Conservation (phyloP, 1,140 invertebrate species). For the Diachasmimorpha longicaudata region DNA sequence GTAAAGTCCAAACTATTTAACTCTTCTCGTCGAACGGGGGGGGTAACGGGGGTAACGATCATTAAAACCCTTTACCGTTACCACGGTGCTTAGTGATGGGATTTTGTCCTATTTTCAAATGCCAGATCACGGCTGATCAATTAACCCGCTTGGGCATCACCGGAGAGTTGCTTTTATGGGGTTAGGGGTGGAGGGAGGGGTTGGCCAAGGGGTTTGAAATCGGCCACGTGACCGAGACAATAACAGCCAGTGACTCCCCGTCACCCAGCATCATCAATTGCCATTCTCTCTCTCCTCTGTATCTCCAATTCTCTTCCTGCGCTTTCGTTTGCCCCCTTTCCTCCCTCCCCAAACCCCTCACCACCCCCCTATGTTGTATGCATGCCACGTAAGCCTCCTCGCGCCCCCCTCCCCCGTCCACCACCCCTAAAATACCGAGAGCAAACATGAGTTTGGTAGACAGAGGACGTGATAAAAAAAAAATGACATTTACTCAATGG, state of each 20-base stretch:
- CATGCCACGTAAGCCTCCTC: background rate
- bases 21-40: slow-evolving; percentile 14
- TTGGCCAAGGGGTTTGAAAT: slow-evolving; percentile 32
- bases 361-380: background rate
- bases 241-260: slow-evolving; percentile 52
- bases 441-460: slow-evolving; percentile 53
- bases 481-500: slow-evolving; percentile 28
- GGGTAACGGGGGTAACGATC: slow-evolving; percentile 22
- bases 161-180: background rate
- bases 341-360: slow-evolving; percentile 20
- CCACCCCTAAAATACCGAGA: slow-evolving; percentile 61
- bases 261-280: slow-evolving; percentile 56
- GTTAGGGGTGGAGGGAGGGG: too few species aligned
- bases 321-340: background rate
- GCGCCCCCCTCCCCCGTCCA: too few species aligned
- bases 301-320: slow-evolving; percentile 32
- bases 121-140: slow-evolving; percentile 59
- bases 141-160: slow-evolving; percentile 50
- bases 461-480: slow-evolving; percentile 19
- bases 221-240: slow-evolving; percentile 58
- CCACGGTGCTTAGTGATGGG: slow-evolving; percentile 41
- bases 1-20: slow-evolving; percentile 38
- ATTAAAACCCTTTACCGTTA: slow-evolving; percentile 44
- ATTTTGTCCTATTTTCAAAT: slow-evolving; percentile 27
- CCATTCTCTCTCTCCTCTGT: slow-evolving; percentile 35